These are phyloP conservation scores for Cacatua alba DNA, from an alignment of 2,113 vertebrate species.

Conservation along the genomic window DNA sequence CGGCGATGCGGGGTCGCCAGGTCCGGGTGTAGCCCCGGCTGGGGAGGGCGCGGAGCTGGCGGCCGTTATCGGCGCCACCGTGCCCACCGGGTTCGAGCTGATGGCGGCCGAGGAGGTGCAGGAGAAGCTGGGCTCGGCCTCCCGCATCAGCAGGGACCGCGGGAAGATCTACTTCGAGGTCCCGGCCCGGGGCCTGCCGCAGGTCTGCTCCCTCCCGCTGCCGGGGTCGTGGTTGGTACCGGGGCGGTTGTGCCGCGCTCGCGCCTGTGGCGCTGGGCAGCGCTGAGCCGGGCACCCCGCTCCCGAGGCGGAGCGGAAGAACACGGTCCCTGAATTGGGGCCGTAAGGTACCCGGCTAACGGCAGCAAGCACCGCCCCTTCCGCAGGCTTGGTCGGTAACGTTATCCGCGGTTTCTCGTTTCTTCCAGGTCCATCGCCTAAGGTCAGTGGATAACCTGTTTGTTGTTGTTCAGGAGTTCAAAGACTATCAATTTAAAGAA, in stretches of 20 bases:
- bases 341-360: background rate
- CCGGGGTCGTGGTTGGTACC: background rate
- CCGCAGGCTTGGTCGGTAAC: background rate
- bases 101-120: constrained; percentile 91
- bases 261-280: no score
- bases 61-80: constrained; percentile 89
- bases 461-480: constrained; percentile 90
- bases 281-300: background rate
- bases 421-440: constrained; percentile 86
- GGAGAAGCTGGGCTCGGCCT: constrained; percentile 87
- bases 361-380: background rate
- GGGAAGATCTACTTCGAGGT: constrained; percentile 94
- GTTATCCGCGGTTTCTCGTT: background rate
- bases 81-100: constrained; percentile 93
- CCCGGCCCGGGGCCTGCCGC: constrained; percentile 79
- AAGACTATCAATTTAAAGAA: constrained; percentile 88
- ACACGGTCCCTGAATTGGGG: background rate
- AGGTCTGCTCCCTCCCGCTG: constrained; percentile 65
- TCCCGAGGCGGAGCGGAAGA: background rate
- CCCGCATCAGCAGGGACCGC: constrained; percentile 87
- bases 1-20: background rate
- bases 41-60: constrained; percentile 35
- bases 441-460: constrained; percentile 96
- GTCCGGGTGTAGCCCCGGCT: background rate
- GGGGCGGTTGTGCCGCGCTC: background rate